Conservation (phyloP, 2,888 invertebrate species). For the Julus scandinavius region DNA sequence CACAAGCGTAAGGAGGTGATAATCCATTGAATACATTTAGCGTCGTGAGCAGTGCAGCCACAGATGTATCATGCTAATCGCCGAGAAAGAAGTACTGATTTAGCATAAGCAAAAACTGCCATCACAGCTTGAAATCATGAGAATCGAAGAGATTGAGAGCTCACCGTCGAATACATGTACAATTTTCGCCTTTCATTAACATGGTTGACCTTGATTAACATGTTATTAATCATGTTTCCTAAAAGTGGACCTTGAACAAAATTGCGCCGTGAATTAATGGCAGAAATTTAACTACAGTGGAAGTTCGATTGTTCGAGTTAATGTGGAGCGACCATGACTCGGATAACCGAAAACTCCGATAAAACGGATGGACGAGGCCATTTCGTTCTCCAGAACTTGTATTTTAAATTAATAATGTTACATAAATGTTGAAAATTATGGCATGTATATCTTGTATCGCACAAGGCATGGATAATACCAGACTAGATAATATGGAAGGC, state of each 20-base stretch:
- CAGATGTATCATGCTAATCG: slow-evolving; percentile 46
- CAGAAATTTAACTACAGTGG: neutral
- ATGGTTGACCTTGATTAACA: neutral
- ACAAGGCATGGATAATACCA: too few relatives aligned
- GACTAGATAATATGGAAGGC: too few relatives aligned
- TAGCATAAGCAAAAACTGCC: neutral
- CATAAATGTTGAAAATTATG: too few relatives aligned
- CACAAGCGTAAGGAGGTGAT: slow-evolving; percentile 74
- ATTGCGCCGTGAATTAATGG: neutral
- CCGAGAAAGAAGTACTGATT: neutral
- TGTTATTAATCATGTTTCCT: slow-evolving; percentile 44
- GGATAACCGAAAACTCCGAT: too few relatives aligned
- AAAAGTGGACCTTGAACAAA: slow-evolving; percentile 43
- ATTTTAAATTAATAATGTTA: too few relatives aligned
- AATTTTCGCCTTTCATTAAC: neutral
- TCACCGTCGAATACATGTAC: slow-evolving; percentile 49
- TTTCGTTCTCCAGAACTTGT: too few relatives aligned
- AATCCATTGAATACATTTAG: slow-evolving; percentile 29
- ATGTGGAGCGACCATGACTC: too few relatives aligned
- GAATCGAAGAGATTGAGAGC: neutral
- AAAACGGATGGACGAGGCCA: too few relatives aligned
- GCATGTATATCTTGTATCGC: too few relatives aligned
- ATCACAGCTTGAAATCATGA: neutral
- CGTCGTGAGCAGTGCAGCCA: neutral
- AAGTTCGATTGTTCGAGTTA: too few relatives aligned